These are phyloP conservation scores for Piliocolobus tephrosceles DNA, from an alignment of 2,113 vertebrate species.

Conservation along the genomic window DNA sequence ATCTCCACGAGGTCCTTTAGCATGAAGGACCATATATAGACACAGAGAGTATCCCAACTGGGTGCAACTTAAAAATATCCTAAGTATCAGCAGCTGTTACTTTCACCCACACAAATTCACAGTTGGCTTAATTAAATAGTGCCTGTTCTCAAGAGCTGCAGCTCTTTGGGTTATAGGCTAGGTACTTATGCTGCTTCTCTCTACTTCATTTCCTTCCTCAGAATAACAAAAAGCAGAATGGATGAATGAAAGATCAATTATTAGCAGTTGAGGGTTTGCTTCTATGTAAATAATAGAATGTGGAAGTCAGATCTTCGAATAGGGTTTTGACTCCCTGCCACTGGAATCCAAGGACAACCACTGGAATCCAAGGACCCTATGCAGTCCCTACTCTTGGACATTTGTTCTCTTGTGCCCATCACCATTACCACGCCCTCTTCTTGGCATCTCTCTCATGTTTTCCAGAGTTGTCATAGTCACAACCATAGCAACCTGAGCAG, in stretches of 20 bases:
- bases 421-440: neutral
- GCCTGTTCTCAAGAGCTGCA: slow-evolving; percentile 14
- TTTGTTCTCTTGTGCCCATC: slow-evolving; percentile 15
- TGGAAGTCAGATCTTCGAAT: neutral
- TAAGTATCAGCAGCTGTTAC: slow-evolving; percentile 67
- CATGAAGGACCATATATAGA: slow-evolving; percentile 71
- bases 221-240: neutral
- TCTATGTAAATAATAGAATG: neutral
- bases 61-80: slow-evolving; percentile 74
- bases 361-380: neutral
- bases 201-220: neutral
- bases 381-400: neutral
- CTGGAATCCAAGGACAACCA: neutral
- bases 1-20: slow-evolving; percentile 20
- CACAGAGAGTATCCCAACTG: slow-evolving; percentile 51
- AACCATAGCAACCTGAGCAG: slow-evolving; percentile 57
- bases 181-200: neutral
- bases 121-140: slow-evolving; percentile 55
- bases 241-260: neutral
- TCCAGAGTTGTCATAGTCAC: slow-evolving; percentile 60
- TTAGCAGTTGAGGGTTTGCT: neutral
- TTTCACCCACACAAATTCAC: slow-evolving; percentile 61
- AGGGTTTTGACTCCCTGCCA: neutral
- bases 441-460: slow-evolving; percentile 56
- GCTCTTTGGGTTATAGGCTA: neutral